A percentile compares a stretch with the other conserved stretches of the same genome.
phyloP scores from a whole-genome alignment of 2,888 invertebrate genomes.

The Polia nebulosa region DNA sequence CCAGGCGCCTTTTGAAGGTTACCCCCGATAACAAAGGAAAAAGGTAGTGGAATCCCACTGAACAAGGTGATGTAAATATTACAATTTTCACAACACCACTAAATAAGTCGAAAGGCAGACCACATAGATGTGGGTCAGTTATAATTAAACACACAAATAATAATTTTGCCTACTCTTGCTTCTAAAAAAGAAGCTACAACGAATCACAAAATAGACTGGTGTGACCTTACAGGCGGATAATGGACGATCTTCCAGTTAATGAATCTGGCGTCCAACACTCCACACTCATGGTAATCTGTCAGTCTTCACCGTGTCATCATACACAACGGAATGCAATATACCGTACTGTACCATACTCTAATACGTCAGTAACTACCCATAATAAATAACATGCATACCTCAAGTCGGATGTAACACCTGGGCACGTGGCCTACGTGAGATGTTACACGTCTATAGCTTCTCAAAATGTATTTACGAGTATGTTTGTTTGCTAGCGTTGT shows the following conservation, averaged over 20 bases:
- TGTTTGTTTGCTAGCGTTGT: neutral
- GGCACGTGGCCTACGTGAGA: slow-evolving; percentile 28
- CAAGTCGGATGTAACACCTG: slow-evolving; percentile 20
- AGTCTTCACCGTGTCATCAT: neutral
- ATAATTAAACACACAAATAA: neutral
- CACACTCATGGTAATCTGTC: neutral
- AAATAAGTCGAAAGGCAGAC: no score
- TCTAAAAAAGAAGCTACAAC: neutral
- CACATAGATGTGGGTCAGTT: no score
- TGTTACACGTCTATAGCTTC: slow-evolving; percentile 12
- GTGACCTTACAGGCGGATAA: neutral
- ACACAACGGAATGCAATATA: neutral
- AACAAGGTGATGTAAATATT: no score
- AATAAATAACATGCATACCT: slow-evolving; percentile 16
- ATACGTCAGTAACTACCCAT: neutral
- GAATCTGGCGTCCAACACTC: neutral
- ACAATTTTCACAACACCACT: no score
- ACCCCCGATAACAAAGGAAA: no score
- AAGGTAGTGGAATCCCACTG: no score
- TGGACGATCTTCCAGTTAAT: neutral
- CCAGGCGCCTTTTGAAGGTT: no score
- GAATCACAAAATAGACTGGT: neutral
- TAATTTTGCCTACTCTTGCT: neutral
- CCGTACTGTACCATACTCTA: neutral
- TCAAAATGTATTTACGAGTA: slow-evolving; percentile 7